These are phyloP conservation scores for Platypus cylindrus DNA, from an alignment of 2,888 invertebrate genomes.

Conservation along the genomic window DNA sequence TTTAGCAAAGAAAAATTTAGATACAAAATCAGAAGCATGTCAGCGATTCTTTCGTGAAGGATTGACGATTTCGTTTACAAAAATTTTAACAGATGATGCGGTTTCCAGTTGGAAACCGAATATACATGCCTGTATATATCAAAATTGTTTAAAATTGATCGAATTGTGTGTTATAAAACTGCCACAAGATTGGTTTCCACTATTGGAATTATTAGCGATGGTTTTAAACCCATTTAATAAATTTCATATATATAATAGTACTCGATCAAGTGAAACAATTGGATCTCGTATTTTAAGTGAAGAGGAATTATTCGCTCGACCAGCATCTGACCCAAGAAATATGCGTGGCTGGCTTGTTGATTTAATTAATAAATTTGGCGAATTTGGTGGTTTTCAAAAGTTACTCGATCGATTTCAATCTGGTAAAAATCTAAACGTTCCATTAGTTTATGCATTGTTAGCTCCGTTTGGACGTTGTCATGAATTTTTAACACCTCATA, in stretches of 20 bases:
- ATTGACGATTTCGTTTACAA: constrained; percentile 86
- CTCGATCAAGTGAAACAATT: constrained; percentile 59
- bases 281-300: constrained; percentile 51
- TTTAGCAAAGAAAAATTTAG: constrained; percentile 76
- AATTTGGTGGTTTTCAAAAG: constrained; percentile 78
- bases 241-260: constrained; percentile 79
- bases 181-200: constrained; percentile 78
- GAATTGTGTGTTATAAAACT: constrained; percentile 88
- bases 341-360: constrained; percentile 94
- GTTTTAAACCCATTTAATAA: constrained; percentile 92
- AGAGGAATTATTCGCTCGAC: constrained; percentile 60
- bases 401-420: constrained; percentile 71
- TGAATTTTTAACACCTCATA: constrained; percentile 78
- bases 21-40: constrained; percentile 78
- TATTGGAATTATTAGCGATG: constrained; percentile 85
- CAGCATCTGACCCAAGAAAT: constrained; percentile 66
- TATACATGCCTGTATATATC: constrained; percentile 89
- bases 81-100: constrained; percentile 94
- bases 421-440: constrained; percentile 58
- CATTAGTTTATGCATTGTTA: constrained; percentile 67
- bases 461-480: constrained; percentile 87
- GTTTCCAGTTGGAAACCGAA: constrained; percentile 96
- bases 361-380: constrained; percentile 87
- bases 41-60: constrained; percentile 92
- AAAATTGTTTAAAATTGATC: constrained; percentile 84